phyloP scores from a whole-genome alignment of 2,113 vertebrate species.

The Struthidea cinerea region DNA sequence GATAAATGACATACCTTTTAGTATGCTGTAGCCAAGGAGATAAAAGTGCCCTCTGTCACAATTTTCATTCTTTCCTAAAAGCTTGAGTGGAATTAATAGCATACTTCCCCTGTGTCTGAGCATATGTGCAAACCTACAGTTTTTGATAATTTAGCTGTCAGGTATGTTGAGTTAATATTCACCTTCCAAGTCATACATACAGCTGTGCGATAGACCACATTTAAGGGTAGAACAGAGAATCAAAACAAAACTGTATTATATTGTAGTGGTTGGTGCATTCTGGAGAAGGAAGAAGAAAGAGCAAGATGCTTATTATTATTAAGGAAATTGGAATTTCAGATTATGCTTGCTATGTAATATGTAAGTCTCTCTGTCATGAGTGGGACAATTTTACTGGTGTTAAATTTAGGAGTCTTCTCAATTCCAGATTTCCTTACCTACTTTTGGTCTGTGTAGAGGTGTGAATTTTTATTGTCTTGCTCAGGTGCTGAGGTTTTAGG shows the following conservation, averaged over 20 bases:
- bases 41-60: neutral
- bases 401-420: neutral
- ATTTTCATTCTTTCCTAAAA: neutral
- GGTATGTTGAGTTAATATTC: neutral
- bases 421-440: neutral
- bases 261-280: neutral
- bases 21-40: neutral
- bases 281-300: neutral
- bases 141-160: neutral
- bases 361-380: neutral
- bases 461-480: neutral
- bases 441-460: neutral
- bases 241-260: neutral
- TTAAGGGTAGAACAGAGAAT: neutral
- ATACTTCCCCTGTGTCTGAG: neutral
- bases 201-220: neutral
- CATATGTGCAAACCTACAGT: neutral
- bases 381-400: neutral
- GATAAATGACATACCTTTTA: neutral
- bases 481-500: neutral
- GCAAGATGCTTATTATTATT: neutral
- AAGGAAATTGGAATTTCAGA: neutral
- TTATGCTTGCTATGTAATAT: neutral
- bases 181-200: neutral
- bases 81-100: neutral